phyloP scores from a whole-genome alignment of 2,113 vertebrate genomes.

The Euleptes europaea region DNA sequence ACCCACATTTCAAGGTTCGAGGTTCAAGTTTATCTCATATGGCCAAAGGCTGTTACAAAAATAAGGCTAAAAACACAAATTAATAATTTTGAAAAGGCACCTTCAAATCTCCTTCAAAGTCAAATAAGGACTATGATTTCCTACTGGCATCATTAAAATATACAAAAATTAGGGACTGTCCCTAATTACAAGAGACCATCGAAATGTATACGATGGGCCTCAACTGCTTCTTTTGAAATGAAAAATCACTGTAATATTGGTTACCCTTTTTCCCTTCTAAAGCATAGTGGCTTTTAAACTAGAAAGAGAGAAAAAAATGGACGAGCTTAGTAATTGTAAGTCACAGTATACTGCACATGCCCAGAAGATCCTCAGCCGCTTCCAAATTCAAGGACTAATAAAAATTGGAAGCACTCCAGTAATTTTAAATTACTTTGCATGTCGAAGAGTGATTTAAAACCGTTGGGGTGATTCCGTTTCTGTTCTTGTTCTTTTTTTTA shows the following conservation, averaged over 20 bases:
- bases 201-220: background rate
- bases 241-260: background rate
- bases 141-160: too few species aligned
- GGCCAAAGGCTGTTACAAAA: too few species aligned
- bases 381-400: conserved; percentile 83
- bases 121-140: too few species aligned
- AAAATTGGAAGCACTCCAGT: conserved; percentile 83
- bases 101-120: too few species aligned
- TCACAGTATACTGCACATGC: conserved; percentile 72
- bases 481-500: conserved; percentile 29
- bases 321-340: conserved; percentile 68
- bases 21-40: too few species aligned
- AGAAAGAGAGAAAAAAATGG: conserved; percentile 20
- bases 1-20: too few species aligned
- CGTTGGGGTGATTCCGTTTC: conserved; percentile 79
- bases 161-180: too few species aligned
- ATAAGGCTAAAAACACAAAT: too few species aligned
- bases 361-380: conserved; percentile 74
- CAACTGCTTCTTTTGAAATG: background rate
- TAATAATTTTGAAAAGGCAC: too few species aligned
- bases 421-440: conserved; percentile 83
- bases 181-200: background rate
- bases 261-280: conserved; percentile 47
- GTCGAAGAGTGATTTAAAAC: conserved; percentile 82
- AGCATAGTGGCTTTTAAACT: conserved; percentile 37